Evolutionary conservation across 2,888 invertebrate genomes (phyloP).

Genomic region (Apocheima hispidaria): DNA sequence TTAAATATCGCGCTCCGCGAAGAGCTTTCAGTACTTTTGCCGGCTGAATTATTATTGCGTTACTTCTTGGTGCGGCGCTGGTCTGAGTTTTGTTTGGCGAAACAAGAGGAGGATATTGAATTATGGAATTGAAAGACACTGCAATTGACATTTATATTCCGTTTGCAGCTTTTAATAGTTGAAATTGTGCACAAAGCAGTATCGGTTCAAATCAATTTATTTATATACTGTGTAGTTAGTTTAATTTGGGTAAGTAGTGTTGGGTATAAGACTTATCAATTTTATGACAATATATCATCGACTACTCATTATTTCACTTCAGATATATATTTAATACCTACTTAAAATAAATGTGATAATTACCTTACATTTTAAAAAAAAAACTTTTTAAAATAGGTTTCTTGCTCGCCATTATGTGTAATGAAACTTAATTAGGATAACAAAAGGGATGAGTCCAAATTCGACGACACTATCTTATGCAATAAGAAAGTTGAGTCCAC

Average conservation of each 20-base stretch:
- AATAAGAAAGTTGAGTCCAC: too few species aligned
- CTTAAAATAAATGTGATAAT: not conserved
- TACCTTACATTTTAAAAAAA: too few species aligned
- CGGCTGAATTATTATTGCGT: constrained; percentile 58
- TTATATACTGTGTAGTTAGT: too few species aligned
- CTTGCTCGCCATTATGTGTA: too few species aligned
- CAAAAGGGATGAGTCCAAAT: too few species aligned
- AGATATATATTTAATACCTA: not conserved
- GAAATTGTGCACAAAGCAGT: not conserved
- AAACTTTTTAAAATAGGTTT: too few species aligned
- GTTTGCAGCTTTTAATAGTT: constrained; percentile 7
- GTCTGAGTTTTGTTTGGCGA: constrained; percentile 44
- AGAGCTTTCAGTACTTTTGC: constrained; percentile 69
- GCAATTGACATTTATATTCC: constrained; percentile 28
- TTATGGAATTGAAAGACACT: constrained; percentile 26
- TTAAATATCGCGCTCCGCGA: constrained; percentile 81
- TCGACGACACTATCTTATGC: too few species aligned
- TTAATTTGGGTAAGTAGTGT: not conserved
- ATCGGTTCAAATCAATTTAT: not conserved
- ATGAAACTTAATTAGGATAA: too few species aligned
- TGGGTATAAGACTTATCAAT: not conserved
- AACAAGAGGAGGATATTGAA: constrained; percentile 36
- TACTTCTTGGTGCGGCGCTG: constrained; percentile 46
- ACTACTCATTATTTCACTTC: not conserved
- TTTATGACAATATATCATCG: not conserved